These are phyloP conservation scores for Pseudopleuronectes americanus DNA, from an alignment of 2,797 vertebrate genomes.

Conservation along the genomic window DNA sequence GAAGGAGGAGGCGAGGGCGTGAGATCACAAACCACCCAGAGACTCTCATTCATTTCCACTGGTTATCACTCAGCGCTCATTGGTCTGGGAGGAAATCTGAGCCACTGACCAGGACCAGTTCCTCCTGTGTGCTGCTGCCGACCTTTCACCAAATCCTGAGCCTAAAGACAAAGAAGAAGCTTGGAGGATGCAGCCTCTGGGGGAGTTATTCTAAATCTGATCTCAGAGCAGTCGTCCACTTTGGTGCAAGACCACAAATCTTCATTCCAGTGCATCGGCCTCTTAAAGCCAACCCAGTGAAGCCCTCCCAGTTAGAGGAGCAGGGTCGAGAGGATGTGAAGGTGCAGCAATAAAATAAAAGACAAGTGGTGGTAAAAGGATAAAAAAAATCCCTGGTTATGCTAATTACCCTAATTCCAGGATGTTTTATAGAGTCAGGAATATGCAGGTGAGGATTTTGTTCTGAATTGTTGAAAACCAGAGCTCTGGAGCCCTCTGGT, in stretches of 20 bases:
- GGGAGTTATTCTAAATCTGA: too few species aligned
- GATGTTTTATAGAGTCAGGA: not conserved
- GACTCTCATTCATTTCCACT: not conserved
- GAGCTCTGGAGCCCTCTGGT: constrained; percentile 61
- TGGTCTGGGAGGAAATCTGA: too few species aligned
- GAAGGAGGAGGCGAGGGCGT: constrained; percentile 35
- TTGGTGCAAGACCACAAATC: constrained; percentile 21
- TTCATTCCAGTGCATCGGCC: constrained; percentile 25
- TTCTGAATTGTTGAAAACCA: not conserved
- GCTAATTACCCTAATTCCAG: constrained; percentile 11
- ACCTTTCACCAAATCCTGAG: too few species aligned
- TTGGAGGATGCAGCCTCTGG: too few species aligned
- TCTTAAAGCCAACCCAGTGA: constrained; percentile 51
- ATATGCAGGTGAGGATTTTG: not conserved
- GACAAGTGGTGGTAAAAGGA: constrained; percentile 11
- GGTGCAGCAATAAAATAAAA: constrained; percentile 19
- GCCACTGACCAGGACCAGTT: too few species aligned
- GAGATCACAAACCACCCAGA: constrained; percentile 29
- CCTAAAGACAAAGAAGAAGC: too few species aligned
- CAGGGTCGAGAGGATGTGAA: constrained; percentile 11
- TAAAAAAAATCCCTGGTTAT: constrained; percentile 3
- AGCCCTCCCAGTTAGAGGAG: constrained; percentile 12
- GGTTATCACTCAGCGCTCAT: too few species aligned
- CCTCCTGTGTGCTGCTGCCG: too few species aligned
- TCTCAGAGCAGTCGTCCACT: constrained; percentile 17